phyloP scores from a whole-genome alignment of 2,797 vertebrate genomes.

The Takifugu rubripes region DNA sequence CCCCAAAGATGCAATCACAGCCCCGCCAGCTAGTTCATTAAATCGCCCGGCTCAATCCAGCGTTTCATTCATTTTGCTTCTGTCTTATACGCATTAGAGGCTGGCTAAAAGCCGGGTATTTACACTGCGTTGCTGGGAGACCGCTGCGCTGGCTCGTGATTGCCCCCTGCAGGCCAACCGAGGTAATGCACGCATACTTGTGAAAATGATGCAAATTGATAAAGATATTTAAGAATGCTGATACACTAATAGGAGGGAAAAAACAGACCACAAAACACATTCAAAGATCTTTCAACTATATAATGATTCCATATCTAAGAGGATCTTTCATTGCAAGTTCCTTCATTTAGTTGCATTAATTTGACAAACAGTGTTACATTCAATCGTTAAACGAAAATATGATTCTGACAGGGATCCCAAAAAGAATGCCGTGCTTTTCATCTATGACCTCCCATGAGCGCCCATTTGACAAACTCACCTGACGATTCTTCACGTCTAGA shows the following conservation, averaged over 20 bases:
- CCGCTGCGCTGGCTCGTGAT: slow-evolving; percentile 17
- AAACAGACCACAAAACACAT: too few relatives aligned
- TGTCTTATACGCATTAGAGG: not conserved
- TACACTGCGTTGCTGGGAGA: slow-evolving; percentile 71
- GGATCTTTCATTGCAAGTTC: too few relatives aligned
- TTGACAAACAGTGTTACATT: too few relatives aligned
- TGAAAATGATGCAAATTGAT: not conserved
- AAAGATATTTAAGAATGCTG: not conserved
- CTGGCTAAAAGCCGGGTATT: slow-evolving; percentile 32
- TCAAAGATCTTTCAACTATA: too few relatives aligned
- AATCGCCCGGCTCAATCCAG: slow-evolving; percentile 1
- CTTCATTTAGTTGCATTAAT: too few relatives aligned
- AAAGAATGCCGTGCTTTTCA: slow-evolving; percentile 6
- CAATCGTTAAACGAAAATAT: too few relatives aligned
- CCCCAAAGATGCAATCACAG: not conserved
- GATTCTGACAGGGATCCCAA: too few relatives aligned
- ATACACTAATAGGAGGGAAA: too few relatives aligned
- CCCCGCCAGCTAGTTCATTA: not conserved
- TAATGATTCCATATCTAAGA: too few relatives aligned
- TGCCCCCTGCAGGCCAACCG: slow-evolving; percentile 31
- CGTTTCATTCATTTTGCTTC: slow-evolving; percentile 36
- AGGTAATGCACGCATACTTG: too few relatives aligned
- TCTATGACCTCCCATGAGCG: slow-evolving; percentile 29
- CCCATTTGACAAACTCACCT: slow-evolving; percentile 58
- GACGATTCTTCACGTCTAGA: slow-evolving; percentile 54